Evolutionary conservation across 2,797 vertebrate genomes (phyloP).

Genomic region (Molossus molossus): DNA sequence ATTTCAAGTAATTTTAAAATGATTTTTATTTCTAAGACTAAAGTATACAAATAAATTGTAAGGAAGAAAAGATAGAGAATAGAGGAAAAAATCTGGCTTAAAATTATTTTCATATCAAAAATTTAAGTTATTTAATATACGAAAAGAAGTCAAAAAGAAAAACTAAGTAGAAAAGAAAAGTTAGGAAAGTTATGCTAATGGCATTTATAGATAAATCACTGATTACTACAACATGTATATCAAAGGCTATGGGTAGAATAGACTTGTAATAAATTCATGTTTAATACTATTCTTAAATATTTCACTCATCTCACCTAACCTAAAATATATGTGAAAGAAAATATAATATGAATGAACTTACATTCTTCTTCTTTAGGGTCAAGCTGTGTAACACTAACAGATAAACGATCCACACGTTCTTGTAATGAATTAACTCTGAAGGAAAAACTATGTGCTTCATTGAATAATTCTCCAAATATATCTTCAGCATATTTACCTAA

Average conservation of each 20-base stretch:
- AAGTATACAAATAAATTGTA: conserved; percentile 52
- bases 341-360: conserved; percentile 90
- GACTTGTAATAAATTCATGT: background rate
- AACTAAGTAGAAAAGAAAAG: background rate
- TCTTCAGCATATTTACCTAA: conserved; percentile 99
- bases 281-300: conserved; percentile 61
- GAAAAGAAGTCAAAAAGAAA: background rate
- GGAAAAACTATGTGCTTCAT: conserved; percentile 98
- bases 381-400: conserved; percentile 98
- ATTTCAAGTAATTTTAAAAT: conserved; percentile 64
- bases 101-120: conserved; percentile 60
- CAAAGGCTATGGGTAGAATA: background rate
- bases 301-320: background rate
- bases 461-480: conserved; percentile 99
- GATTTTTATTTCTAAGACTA: conserved; percentile 65
- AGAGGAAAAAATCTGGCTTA: background rate
- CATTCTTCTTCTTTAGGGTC: conserved; percentile 99
- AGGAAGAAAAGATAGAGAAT: conserved; percentile 32
- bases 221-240: background rate
- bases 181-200: background rate
- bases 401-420: conserved; percentile 98
- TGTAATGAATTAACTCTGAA: conserved; percentile 99
- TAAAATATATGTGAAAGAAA: conserved; percentile 62
- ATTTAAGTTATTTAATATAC: background rate
- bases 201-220: conserved; percentile 39